Base-by-base conservation (phyloP, 2,888 invertebrate genomes). In the Notocelia uddmanniana region DNA sequence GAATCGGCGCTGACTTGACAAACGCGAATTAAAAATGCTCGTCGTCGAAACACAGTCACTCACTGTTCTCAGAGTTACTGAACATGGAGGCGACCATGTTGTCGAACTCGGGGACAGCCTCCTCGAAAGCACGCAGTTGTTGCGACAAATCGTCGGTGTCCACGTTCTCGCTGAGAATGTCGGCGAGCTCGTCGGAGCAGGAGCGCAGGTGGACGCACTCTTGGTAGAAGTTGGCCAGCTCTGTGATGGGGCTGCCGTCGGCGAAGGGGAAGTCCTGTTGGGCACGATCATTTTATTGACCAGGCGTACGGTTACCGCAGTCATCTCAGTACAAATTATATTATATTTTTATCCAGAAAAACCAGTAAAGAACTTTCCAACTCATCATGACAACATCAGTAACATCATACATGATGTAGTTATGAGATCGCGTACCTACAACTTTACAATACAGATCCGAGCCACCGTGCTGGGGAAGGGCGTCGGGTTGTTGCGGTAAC, bases 231-330 rank as follows among this genome's bases (percentile, higher is more conserved):
- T 95, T 94, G 0, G 97, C 96, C 74, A 97, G 92, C 81, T 97
- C 97, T 57, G 95, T 95, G 80, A 96, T 96, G 0, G 95, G 95
- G 79, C 95, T 96, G 73, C 95, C 94, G 74, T 95, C 96, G 58
- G 97, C 97, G 84, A 97, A 97, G 3, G 97, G 97, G 63, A 97
- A 96, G 89, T 96, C 97, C 97, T 97, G 94, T 1, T 83, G 84
- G 45, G 64, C 5, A 34, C 10, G 5, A 23, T 3, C 13, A 23
- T 6, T n/a, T n/a, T n/a, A n/a, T n/a, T n/a, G n/a, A n/a, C n/a
- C n/a, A n/a, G n/a, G n/a, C n/a, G n/a, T n/a, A n/a, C n/a, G n/a
- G n/a, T n/a, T n/a, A n/a, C n/a, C n/a, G n/a, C n/a, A n/a, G n/a
- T n/a, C n/a, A n/a, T n/a, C n/a, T n/a, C n/a, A n/a, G n/a, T n/a